Evolutionary conservation across 1,140 invertebrate genomes (phyloP).

Genomic region (Camponotus pennsylvanicus): DNA sequence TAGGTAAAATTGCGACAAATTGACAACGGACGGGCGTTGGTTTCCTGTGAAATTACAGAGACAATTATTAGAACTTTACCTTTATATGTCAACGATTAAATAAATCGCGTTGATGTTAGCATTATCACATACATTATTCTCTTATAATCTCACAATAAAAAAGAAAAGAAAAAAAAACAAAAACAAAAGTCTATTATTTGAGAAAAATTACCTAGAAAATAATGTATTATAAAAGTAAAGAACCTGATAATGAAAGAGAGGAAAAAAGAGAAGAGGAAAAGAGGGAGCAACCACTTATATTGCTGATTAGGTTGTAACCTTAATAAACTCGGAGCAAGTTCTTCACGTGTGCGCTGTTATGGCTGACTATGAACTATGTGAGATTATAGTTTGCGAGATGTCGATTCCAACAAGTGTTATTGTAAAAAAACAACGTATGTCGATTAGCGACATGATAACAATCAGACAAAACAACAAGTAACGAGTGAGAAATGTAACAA

Average conservation of each 20-base stretch:
- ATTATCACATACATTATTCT: not conserved
- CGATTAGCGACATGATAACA: slow-evolving; percentile 22
- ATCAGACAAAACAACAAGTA: slow-evolving; percentile 20
- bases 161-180: not conserved
- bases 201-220: not conserved
- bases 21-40: slow-evolving; percentile 51
- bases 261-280: not conserved
- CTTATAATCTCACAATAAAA: not conserved
- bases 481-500: not conserved
- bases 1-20: slow-evolving; percentile 38
- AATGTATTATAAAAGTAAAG: not conserved
- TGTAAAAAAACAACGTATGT: not conserved
- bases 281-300: not conserved
- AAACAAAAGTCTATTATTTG: not conserved
- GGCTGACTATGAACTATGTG: not conserved
- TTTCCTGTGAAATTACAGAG: slow-evolving; percentile 58
- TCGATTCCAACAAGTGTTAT: slow-evolving; percentile 5
- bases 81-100: slow-evolving; percentile 11
- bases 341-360: not conserved
- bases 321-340: slow-evolving; percentile 39
- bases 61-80: not conserved
- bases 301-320: slow-evolving; percentile 32
- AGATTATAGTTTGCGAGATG: slow-evolving; percentile 2
- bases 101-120: not conserved
- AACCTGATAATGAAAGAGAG: not conserved